A percentile compares a stretch with the other conserved stretches of the same genome.
Evolutionary conservation across 2,888 invertebrate genomes (phyloP).

Genomic region (Eupithecia insigniata): DNA sequence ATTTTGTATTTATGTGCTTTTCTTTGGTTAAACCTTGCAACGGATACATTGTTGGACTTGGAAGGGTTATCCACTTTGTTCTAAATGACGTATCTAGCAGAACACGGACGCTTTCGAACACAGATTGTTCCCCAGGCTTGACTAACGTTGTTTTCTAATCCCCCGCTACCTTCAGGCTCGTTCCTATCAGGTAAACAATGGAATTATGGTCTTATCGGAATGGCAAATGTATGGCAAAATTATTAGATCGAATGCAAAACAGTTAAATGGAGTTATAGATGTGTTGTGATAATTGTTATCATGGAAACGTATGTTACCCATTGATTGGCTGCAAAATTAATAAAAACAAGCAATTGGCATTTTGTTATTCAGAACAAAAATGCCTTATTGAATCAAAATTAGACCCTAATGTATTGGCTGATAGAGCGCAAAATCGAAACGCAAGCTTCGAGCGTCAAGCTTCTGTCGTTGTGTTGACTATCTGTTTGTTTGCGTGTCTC

Average conservation of each 20-base stretch:
- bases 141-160: conserved; percentile 85
- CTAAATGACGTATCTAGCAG: conserved; percentile 33
- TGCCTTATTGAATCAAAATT: conserved; percentile 60
- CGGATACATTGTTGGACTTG: conserved; percentile 31
- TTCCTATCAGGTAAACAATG: conserved; percentile 93
- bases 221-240: conserved; percentile 82
- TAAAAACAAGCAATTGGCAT: conserved; percentile 53
- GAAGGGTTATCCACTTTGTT: conserved; percentile 31
- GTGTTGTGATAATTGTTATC: conserved; percentile 74
- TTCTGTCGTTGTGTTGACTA: conserved; percentile 79
- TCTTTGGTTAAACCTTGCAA: conserved; percentile 43
- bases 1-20: conserved; percentile 35
- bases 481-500: conserved; percentile 80
- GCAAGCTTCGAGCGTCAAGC: conserved; percentile 76
- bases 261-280: conserved; percentile 66
- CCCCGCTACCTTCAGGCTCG: conserved; percentile 92
- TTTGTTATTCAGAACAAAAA: conserved; percentile 46
- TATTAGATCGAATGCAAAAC: conserved; percentile 77
- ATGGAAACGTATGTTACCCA: conserved; percentile 61
- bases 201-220: conserved; percentile 78
- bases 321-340: conserved; percentile 74
- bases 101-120: conserved; percentile 49
- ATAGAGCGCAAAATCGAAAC: conserved; percentile 62
- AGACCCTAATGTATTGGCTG: conserved; percentile 71
- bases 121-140: conserved; percentile 60